Conservation (phyloP, 1,140 invertebrate species). For the Zaprionus inermis region DNA sequence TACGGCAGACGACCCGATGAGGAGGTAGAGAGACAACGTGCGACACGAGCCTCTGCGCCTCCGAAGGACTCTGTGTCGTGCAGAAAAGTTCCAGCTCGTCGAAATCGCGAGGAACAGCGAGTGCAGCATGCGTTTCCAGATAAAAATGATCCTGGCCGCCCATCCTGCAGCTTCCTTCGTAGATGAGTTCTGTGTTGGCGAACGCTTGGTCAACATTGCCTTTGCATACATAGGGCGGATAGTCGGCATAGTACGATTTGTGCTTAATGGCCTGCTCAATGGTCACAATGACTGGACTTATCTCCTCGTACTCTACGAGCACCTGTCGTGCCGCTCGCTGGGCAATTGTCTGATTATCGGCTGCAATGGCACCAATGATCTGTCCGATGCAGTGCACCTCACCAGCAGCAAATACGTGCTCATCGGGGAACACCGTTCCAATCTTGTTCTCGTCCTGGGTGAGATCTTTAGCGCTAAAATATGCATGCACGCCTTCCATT, state of each 20-base stretch:
- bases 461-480: slow-evolving; percentile 90
- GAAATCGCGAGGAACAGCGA: slow-evolving; percentile 91
- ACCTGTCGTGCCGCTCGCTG: slow-evolving; percentile 91
- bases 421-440: slow-evolving; percentile 91
- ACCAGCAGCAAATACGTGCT: slow-evolving; percentile 90
- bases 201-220: slow-evolving; percentile 90
- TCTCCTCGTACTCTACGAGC: slow-evolving; percentile 90
- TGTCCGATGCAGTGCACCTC: slow-evolving; percentile 91
- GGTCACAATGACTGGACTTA: slow-evolving; percentile 91
- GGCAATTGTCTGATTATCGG: slow-evolving; percentile 89
- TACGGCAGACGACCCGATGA: slow-evolving; percentile 90
- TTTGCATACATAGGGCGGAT: slow-evolving; percentile 85
- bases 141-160: slow-evolving; percentile 99
- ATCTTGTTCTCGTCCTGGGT: slow-evolving; percentile 86
- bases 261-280: slow-evolving; percentile 93
- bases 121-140: slow-evolving; percentile 92
- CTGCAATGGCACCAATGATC: slow-evolving; percentile 91
- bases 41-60: slow-evolving; percentile 90
- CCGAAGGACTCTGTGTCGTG: slow-evolving; percentile 93
- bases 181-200: slow-evolving; percentile 86
- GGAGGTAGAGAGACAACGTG: slow-evolving; percentile 90
- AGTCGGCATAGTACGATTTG: slow-evolving; percentile 88
- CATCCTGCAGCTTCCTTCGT: slow-evolving; percentile 91
- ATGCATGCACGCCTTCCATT: slow-evolving; percentile 90
- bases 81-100: slow-evolving; percentile 94